Conservation (phyloP, 1,140 invertebrate species). For the Zaprionus ornatus region DNA sequence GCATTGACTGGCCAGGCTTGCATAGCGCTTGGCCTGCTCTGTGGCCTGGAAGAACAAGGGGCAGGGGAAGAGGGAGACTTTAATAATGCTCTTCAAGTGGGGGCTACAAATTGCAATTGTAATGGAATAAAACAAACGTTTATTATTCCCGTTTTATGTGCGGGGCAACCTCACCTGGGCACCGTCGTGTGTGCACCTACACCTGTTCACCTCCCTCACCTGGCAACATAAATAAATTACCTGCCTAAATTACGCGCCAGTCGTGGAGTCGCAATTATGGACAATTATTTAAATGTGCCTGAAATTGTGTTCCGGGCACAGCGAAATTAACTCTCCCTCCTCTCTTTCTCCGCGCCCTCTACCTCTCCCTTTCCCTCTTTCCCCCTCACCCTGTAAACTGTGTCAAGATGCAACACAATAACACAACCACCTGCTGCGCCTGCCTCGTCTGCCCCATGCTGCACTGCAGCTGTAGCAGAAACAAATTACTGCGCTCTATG, state of each 20-base stretch:
- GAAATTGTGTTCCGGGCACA: slow-evolving; percentile 48
- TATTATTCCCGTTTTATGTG: slow-evolving; percentile 5
- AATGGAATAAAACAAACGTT: slow-evolving; percentile 3
- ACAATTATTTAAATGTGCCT: slow-evolving; percentile 72
- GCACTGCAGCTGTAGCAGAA: slow-evolving; percentile 2
- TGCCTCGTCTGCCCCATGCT: not conserved
- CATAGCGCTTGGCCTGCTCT: slow-evolving; percentile 91
- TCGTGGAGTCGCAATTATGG: slow-evolving; percentile 33
- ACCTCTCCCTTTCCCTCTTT: not conserved
- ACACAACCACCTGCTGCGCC: slow-evolving; percentile 18
- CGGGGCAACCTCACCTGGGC: not conserved
- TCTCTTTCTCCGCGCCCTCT: not conserved
- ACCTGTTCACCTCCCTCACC: not conserved
- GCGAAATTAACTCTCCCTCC: slow-evolving; percentile 42
- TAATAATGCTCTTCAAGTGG: not conserved
- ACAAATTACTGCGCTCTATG: slow-evolving; percentile 10
- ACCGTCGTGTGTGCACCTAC: too few relatives aligned
- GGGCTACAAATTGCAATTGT: not conserved
- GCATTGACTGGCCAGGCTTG: slow-evolving; percentile 89
- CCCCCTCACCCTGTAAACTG: not conserved
- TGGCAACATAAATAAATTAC: slow-evolving; percentile 64
- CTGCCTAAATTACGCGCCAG: slow-evolving; percentile 55
- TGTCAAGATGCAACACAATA: slow-evolving; percentile 10
- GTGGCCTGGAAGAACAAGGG: slow-evolving; percentile 85
- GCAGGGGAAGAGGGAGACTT: not conserved